These are phyloP conservation scores for Synchiropus splendidus DNA, from an alignment of 2,113 vertebrate species.

Conservation along the genomic window DNA sequence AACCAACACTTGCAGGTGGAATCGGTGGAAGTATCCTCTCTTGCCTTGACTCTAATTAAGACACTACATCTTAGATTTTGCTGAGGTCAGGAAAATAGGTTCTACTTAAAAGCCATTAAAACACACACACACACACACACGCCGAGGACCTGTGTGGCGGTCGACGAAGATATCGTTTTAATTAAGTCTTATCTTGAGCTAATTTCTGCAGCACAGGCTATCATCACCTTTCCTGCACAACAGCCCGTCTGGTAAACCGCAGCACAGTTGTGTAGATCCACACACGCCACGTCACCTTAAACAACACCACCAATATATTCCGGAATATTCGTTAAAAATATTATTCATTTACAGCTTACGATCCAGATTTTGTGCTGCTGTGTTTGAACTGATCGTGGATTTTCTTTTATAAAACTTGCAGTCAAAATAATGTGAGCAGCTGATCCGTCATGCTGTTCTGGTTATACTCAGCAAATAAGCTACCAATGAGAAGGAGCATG, in stretches of 20 bases:
- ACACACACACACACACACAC: constrained; percentile 15
- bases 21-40: constrained; percentile 11
- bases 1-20: constrained; percentile 6
- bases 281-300: background rate
- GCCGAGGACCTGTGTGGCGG: constrained; percentile 37
- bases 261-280: constrained; percentile 2
- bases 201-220: constrained; percentile 50
- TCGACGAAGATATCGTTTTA: constrained; percentile 59
- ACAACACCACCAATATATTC: too few species aligned
- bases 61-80: constrained; percentile 57
- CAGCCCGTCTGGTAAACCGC: constrained; percentile 23
- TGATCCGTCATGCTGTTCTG: too few species aligned
- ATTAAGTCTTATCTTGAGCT: constrained; percentile 71
- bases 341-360: too few species aligned
- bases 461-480: too few species aligned
- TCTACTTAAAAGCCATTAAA: constrained; percentile 69
- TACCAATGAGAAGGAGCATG: too few species aligned
- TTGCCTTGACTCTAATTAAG: constrained; percentile 60
- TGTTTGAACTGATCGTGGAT: too few species aligned
- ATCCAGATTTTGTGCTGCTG: too few species aligned
- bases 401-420: too few species aligned
- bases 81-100: constrained; percentile 60
- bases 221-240: constrained; percentile 52
- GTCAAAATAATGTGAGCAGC: too few species aligned
- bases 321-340: too few species aligned